Evolutionary conservation across 2,797 vertebrate species (phyloP).

Genomic region (Adelosebastes latens): DNA sequence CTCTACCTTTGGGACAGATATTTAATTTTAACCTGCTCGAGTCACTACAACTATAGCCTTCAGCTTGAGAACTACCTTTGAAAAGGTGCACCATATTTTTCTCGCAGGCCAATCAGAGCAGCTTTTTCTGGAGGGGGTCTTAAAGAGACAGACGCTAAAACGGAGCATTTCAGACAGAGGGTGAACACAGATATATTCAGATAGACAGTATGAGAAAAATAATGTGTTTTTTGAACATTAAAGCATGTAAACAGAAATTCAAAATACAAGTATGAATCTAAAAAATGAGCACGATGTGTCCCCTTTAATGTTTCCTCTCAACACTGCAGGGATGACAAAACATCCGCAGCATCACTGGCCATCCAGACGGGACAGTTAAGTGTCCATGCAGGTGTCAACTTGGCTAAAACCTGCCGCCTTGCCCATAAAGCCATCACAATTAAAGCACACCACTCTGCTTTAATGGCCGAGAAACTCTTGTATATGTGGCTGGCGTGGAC

Average conservation of each 20-base stretch:
- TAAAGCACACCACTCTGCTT: conserved; percentile 32
- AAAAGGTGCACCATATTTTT: no score
- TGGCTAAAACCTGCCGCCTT: conserved; percentile 14
- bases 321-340: not conserved
- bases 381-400: conserved; percentile 6
- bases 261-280: not conserved
- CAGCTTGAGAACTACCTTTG: no score
- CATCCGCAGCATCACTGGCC: not conserved
- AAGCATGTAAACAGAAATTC: not conserved
- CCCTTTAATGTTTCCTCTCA: not conserved
- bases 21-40: not conserved
- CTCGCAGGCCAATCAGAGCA: no score
- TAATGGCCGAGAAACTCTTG: conserved; percentile 20
- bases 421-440: conserved; percentile 27
- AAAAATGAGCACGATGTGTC: not conserved
- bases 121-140: no score
- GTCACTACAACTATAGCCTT: not conserved
- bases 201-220: no score
- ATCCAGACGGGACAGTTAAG: not conserved
- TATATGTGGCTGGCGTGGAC: conserved; percentile 9
- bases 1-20: not conserved
- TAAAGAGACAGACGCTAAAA: no score
- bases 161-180: no score
- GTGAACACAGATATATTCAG: no score
- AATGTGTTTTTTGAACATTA: not conserved